phyloP scores from a whole-genome alignment of 2,113 vertebrate species.

The Ariopsis seemanni region DNA sequence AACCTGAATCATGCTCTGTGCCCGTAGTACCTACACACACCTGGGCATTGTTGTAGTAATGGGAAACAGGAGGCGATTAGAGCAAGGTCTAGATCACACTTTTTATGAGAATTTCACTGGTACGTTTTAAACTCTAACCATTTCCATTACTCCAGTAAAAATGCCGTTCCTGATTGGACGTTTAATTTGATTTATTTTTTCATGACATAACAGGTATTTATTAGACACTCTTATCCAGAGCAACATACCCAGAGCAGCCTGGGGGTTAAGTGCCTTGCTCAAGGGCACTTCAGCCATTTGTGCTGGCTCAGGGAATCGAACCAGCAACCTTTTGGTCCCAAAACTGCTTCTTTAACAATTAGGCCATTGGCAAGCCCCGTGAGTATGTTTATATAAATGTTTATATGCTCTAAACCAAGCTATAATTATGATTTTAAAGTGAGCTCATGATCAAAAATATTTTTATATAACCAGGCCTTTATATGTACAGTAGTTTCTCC shows the following conservation, averaged over 20 bases:
- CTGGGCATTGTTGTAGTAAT: neutral
- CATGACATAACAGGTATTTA: too few species aligned
- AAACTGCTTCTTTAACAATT: too few species aligned
- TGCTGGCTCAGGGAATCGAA: too few species aligned
- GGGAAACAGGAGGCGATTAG: neutral
- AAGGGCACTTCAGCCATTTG: too few species aligned
- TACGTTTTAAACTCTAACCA: neutral
- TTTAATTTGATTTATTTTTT: neutral
- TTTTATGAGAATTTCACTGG: neutral
- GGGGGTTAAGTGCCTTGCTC: too few species aligned
- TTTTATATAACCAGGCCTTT: neutral
- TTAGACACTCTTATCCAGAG: too few species aligned
- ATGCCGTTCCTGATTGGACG: too few species aligned
- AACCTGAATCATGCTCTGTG: constrained; percentile 31
- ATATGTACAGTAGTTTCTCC: neutral
- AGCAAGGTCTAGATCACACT: neutral
- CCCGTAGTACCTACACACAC: neutral
- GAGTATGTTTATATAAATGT: neutral
- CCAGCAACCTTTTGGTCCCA: too few species aligned
- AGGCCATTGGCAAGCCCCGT: too few species aligned
- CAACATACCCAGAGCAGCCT: too few species aligned
- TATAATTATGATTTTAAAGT: neutral
- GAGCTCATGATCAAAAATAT: neutral
- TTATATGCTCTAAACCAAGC: neutral
- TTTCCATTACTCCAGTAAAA: neutral